Conservation (phyloP, 1,140 invertebrate genomes). For the Helicoverpa zea region DNA sequence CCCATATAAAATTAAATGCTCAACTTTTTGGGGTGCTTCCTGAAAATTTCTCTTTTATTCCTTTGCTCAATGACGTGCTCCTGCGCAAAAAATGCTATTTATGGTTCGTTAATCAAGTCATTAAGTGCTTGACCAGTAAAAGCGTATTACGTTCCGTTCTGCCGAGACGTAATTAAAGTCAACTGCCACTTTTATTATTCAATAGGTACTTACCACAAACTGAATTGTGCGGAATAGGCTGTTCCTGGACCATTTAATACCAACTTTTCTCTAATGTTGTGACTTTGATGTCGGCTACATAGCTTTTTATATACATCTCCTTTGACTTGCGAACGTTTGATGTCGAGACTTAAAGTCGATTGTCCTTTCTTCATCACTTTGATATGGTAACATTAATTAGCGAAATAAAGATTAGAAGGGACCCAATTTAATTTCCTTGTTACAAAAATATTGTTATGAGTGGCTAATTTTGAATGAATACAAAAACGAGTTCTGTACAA, state of each 20-base stretch:
- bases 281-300: conserved; percentile 48
- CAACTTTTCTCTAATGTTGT: conserved; percentile 35
- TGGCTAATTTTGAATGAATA: too few species aligned
- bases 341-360: conserved; percentile 21
- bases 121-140: conserved; percentile 59
- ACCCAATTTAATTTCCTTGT: not conserved
- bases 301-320: conserved; percentile 42
- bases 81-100: conserved; percentile 47
- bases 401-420: conserved; percentile 12
- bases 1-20: conserved; percentile 44
- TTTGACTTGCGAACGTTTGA: conserved; percentile 20
- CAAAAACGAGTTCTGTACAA: not conserved
- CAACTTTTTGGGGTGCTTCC: conserved; percentile 4
- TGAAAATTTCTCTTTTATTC: conserved; percentile 29
- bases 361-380: conserved; percentile 1
- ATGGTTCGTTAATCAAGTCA: conserved; percentile 67
- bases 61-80: conserved; percentile 15
- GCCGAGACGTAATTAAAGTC: conserved; percentile 48
- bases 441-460: not conserved
- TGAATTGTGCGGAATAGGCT: conserved; percentile 42
- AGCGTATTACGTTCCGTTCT: conserved; percentile 41
- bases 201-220: conserved; percentile 48
- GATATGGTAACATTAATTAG: conserved; percentile 32
- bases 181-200: conserved; percentile 55
- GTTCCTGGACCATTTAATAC: conserved; percentile 50